Evolutionary conservation across 2,797 vertebrate species (phyloP), one percentile per base, ranked within the genome.

Genomic region (Carduelis carduelis): DNA sequence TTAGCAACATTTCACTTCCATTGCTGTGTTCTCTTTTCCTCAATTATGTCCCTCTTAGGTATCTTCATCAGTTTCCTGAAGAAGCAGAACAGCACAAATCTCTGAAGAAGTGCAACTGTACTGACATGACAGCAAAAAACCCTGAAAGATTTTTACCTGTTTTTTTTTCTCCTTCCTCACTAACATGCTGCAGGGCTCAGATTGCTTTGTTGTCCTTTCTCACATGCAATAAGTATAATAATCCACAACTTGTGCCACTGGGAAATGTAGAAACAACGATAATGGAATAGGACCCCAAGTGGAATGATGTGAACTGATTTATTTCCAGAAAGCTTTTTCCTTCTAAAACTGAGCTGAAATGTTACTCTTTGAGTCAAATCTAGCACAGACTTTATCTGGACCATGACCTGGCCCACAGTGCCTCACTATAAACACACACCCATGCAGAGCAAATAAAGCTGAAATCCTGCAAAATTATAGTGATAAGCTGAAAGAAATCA

Each of bases 351-450:
- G 35, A 70, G 21, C 21, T 44, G 55, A 84, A 84, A 49, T 66
- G 12, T 77, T 63, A 55, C 14, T 56, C 8, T 30, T 24, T 50
- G 53, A 65, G 60, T 34, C 56, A 71, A 63, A 81, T 32, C 35
- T 23, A 50, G 39, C n/a, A 35, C 32, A 55, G 55, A 61, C 5
- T 70, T 55, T 14, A 64, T n/a, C 11, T 39, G 24, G 27, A 22
- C 46, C 27, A 3, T 13, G 37, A n/a, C 23, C 52, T 69, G 35
- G n/a, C 59, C 24, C 41, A 24, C 8, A 34, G 14, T 2, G 12
- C 30, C 61, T 78, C 2, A 1, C 46, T 55, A 6, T 12, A 50
- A 21, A 50, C 43, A 47, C 32, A 11, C 0, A 0, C 1, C 57
- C 7, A 9, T 17, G 30, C 13, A 44, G 41, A 74, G 63, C 21